Percentiles rank a stretch among this genome's conserved stretches.
phyloP scores from a whole-genome alignment of 2,888 invertebrate genomes.

The Nemoura dubitans region DNA sequence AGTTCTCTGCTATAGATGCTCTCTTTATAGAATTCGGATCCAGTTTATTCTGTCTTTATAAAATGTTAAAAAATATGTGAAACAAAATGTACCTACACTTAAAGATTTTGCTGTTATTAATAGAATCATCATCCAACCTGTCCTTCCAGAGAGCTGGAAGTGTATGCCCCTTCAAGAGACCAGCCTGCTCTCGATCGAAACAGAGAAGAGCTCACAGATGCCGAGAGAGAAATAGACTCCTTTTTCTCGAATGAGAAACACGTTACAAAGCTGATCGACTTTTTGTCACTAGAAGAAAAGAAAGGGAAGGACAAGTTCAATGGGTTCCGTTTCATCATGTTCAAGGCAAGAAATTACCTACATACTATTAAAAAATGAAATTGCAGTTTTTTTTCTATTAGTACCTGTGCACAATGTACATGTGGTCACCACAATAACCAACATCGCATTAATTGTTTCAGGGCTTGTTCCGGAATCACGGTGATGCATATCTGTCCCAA shows the following conservation, averaged over 20 bases:
- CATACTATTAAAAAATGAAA: constrained; percentile 29
- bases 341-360: constrained; percentile 68
- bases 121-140: too few species aligned
- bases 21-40: too few species aligned
- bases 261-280: constrained; percentile 75
- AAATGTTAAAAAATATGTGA: too few species aligned
- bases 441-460: constrained; percentile 53
- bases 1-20: too few species aligned
- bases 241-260: constrained; percentile 74
- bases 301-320: constrained; percentile 86
- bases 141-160: constrained; percentile 62
- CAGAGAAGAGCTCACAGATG: constrained; percentile 67
- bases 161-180: constrained; percentile 73
- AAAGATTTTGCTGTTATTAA: too few species aligned
- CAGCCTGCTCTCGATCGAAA: constrained; percentile 70
- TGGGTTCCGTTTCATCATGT: constrained; percentile 71
- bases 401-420: not conserved
- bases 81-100: too few species aligned
- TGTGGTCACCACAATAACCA: not conserved
- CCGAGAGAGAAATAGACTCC: constrained; percentile 71
- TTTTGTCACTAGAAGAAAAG: constrained; percentile 83
- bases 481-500: constrained; percentile 69
- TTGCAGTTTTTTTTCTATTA: too few species aligned
- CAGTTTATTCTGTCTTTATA: too few species aligned
- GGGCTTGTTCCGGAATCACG: constrained; percentile 81